Evolutionary conservation across 2,888 invertebrate genomes (phyloP).

Genomic region (Aphelenchoides bicaudatus): DNA sequence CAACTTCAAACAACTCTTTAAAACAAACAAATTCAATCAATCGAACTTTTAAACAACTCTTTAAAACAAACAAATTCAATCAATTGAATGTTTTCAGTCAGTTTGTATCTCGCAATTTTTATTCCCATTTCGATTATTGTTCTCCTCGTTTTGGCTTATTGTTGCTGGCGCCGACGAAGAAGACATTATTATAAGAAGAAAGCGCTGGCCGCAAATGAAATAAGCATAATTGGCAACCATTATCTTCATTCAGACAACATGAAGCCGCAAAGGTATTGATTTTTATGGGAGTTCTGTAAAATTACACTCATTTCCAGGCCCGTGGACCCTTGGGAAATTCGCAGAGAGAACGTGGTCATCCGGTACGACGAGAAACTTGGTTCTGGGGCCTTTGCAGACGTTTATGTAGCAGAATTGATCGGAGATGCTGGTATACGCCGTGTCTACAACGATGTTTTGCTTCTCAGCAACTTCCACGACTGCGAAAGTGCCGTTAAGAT

Average conservation of each 20-base stretch:
- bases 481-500: slow-evolving; percentile 51
- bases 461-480: slow-evolving; percentile 32
- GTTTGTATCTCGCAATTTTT: neutral
- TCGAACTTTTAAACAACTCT: no score
- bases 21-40: no score
- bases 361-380: slow-evolving; percentile 51
- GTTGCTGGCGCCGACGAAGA: neutral
- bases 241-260: neutral
- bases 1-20: no score
- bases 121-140: neutral
- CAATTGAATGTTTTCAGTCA: slow-evolving; percentile 14
- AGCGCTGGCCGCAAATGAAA: neutral
- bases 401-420: slow-evolving; percentile 44
- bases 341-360: slow-evolving; percentile 33
- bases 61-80: no score
- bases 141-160: neutral
- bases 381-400: slow-evolving; percentile 52
- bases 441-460: slow-evolving; percentile 35
- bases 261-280: neutral
- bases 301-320: neutral
- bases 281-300: neutral
- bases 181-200: neutral
- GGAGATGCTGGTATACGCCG: slow-evolving; percentile 45
- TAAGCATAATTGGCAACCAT: neutral
- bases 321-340: slow-evolving; percentile 22